phyloP scores from a whole-genome alignment of 1,140 invertebrate species.

The Dryas iulia region DNA sequence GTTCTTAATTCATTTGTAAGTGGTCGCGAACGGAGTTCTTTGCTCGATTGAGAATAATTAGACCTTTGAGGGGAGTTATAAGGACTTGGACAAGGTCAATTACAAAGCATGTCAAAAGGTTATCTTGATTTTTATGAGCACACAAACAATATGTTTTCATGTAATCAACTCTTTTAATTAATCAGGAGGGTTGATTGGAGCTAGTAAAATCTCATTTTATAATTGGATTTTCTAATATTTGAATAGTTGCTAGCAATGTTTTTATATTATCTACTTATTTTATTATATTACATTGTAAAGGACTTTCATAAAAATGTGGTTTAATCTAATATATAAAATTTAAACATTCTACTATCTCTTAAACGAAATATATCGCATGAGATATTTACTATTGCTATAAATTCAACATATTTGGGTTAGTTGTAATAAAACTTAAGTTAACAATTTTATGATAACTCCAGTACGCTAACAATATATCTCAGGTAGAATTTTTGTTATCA shows the following conservation, averaged over 20 bases:
- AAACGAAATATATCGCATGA: background rate
- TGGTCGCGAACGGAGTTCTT: slow-evolving; percentile 30
- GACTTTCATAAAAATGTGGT: no score
- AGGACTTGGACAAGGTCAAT: slow-evolving; percentile 19
- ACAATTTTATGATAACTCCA: slow-evolving; percentile 5
- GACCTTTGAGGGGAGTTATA: slow-evolving; percentile 25
- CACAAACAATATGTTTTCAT: background rate
- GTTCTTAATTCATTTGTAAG: slow-evolving; percentile 34
- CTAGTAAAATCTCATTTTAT: background rate
- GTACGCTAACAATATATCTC: slow-evolving; percentile 26
- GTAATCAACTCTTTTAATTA: background rate
- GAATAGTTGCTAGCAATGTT: background rate
- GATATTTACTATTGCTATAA: background rate
- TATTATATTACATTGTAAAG: no score
- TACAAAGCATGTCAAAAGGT: slow-evolving; percentile 15
- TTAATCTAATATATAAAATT: no score
- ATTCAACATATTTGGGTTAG: background rate
- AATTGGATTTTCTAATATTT: background rate
- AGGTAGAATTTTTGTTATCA: slow-evolving; percentile 44
- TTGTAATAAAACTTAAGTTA: slow-evolving; percentile 13
- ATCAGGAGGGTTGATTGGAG: background rate
- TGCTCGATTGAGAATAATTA: slow-evolving; percentile 33
- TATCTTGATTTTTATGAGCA: slow-evolving; percentile 19
- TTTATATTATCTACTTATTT: background rate
- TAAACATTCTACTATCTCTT: background rate